Evolutionary conservation across 2,797 vertebrate genomes (phyloP).

Genomic region (Cuniculus paca): DNA sequence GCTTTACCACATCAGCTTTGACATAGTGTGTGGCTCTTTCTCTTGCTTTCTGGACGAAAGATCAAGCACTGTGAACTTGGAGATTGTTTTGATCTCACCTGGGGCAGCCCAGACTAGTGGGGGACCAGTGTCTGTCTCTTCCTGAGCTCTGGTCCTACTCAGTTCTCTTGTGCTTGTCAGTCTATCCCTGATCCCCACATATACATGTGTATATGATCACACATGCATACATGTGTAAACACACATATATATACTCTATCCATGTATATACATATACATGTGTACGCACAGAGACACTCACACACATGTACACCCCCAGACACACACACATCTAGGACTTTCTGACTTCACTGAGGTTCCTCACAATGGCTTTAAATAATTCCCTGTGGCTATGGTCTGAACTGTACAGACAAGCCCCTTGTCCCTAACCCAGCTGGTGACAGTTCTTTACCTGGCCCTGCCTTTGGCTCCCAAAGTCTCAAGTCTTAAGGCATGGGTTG

Average conservation of each 20-base stretch:
- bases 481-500: neutral
- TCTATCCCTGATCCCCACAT: neutral
- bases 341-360: neutral
- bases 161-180: neutral
- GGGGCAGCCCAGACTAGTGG: neutral
- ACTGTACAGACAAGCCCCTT: neutral
- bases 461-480: neutral
- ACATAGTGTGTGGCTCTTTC: neutral
- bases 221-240: neutral
- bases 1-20: rapidly evolving
- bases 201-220: neutral
- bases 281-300: neutral
- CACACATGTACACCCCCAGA: no score
- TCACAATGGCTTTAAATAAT: neutral
- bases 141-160: no score
- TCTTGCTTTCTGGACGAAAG: neutral
- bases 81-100: neutral
- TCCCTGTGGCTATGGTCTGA: neutral
- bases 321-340: neutral
- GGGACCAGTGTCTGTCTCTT: neutral
- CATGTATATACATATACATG: no score
- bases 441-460: neutral
- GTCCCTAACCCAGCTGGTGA: neutral
- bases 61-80: neutral
- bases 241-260: neutral